These are phyloP conservation scores for Heliothis virescens DNA, from an alignment of 1,140 invertebrate genomes.

Conservation along the genomic window DNA sequence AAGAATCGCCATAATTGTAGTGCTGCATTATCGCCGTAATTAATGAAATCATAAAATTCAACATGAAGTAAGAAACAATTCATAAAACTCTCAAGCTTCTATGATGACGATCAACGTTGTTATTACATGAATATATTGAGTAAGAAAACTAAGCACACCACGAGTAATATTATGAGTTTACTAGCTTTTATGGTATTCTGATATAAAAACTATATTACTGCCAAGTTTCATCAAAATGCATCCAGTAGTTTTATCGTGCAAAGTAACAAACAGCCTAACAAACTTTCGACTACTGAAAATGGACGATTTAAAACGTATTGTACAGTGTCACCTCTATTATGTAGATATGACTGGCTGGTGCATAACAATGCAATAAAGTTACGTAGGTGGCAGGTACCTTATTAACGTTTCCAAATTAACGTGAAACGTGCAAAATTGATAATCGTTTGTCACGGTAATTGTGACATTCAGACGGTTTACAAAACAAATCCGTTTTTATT, in stretches of 20 bases:
- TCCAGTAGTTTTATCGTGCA: not conserved
- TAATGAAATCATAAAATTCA: too few relatives aligned
- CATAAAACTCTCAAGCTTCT: not conserved
- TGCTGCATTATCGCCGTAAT: too few relatives aligned
- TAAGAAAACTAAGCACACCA: too few relatives aligned
- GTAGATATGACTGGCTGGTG: not conserved
- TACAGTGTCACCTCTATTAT: too few relatives aligned
- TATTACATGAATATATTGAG: too few relatives aligned
- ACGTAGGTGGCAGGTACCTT: not conserved
- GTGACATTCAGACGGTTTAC: not conserved
- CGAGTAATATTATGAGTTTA: too few relatives aligned
- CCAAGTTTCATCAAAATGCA: too few relatives aligned
- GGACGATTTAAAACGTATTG: too few relatives aligned
- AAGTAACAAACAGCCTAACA: not conserved
- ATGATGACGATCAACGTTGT: not conserved
- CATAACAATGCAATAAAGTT: not conserved
- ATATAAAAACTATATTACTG: too few relatives aligned
- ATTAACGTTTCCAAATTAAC: not conserved
- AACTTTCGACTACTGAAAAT: too few relatives aligned
- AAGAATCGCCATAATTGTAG: too few relatives aligned
- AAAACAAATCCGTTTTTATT: not conserved
- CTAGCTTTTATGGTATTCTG: too few relatives aligned
- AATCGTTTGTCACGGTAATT: not conserved
- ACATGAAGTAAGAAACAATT: not conserved
- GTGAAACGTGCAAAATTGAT: slow-evolving; percentile 20